Conservation (phyloP, 2,113 vertebrate species). For the Sebastes fasciatus region DNA sequence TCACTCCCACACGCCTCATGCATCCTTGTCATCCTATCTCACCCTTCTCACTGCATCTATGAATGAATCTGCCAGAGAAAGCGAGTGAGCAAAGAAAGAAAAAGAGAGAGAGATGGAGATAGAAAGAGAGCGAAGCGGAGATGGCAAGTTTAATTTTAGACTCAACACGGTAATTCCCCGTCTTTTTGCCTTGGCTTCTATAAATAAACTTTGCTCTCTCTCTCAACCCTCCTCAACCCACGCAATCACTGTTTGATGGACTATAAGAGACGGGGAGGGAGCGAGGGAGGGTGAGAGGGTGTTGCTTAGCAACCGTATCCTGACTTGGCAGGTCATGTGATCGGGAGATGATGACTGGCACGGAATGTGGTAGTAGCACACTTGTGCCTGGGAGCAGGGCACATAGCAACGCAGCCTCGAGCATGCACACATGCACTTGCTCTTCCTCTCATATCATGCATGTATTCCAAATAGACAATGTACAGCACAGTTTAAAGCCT, state of each 20-base stretch:
- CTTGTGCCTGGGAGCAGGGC: constrained; percentile 19
- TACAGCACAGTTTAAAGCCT: neutral
- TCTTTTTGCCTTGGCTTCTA: constrained; percentile 56
- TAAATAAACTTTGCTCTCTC: constrained; percentile 62
- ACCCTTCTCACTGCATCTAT: constrained; percentile 51
- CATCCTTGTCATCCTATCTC: constrained; percentile 36
- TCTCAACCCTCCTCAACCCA: constrained; percentile 3
- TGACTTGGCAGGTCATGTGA: constrained; percentile 35
- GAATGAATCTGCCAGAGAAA: constrained; percentile 59
- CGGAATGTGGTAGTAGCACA: constrained; percentile 51
- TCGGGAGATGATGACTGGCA: constrained; percentile 39
- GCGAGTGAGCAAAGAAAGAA: neutral
- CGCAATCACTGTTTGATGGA: constrained; percentile 46
- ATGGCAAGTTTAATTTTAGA: constrained; percentile 73
- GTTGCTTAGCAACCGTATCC: constrained; percentile 74
- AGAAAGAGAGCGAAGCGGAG: constrained; percentile 24
- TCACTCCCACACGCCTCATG: constrained; percentile 27
- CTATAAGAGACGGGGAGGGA: constrained; percentile 9
- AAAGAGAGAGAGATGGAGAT: constrained; percentile 10
- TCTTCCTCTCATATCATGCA: neutral
- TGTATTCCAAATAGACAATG: neutral
- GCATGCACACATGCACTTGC: neutral
- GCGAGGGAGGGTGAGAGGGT: constrained; percentile 13
- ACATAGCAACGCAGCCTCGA: neutral
- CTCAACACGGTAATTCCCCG: constrained; percentile 58